phyloP scores from a whole-genome alignment of 2,797 vertebrate species.

The Fistularia tabacaria region DNA sequence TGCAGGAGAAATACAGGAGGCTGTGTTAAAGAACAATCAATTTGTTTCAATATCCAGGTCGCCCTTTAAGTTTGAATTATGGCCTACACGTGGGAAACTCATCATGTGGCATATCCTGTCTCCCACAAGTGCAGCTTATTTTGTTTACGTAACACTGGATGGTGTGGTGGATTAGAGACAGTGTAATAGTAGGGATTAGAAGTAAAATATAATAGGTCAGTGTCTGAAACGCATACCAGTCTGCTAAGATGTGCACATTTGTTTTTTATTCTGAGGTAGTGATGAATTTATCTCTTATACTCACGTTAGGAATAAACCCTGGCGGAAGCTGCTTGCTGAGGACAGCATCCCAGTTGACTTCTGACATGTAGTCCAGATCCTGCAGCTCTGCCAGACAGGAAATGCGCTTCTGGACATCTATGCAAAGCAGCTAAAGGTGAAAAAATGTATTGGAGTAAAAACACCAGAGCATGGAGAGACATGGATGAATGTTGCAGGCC shows the following conservation, averaged over 20 bases:
- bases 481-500: slow-evolving; percentile 16
- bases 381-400: slow-evolving; percentile 87
- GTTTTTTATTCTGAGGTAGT: neutral
- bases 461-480: slow-evolving; percentile 9
- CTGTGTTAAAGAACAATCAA: neutral
- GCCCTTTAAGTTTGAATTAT: neutral
- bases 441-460: slow-evolving; percentile 27
- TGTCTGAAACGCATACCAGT: neutral
- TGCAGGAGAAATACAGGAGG: neutral
- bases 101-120: neutral
- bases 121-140: neutral
- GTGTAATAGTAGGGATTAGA: neutral
- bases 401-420: slow-evolving; percentile 83
- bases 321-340: slow-evolving; percentile 86
- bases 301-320: slow-evolving; percentile 90
- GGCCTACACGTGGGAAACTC: neutral
- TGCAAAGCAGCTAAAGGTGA: slow-evolving; percentile 81
- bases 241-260: slow-evolving; percentile 16
- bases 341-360: slow-evolving; percentile 90
- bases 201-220: neutral
- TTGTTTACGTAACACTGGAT: neutral
- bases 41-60: neutral
- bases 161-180: too few species aligned
- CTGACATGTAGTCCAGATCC: slow-evolving; percentile 81
- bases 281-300: slow-evolving; percentile 40